phyloP scores from a whole-genome alignment of 2,113 vertebrate species.

The Lonchura striata region DNA sequence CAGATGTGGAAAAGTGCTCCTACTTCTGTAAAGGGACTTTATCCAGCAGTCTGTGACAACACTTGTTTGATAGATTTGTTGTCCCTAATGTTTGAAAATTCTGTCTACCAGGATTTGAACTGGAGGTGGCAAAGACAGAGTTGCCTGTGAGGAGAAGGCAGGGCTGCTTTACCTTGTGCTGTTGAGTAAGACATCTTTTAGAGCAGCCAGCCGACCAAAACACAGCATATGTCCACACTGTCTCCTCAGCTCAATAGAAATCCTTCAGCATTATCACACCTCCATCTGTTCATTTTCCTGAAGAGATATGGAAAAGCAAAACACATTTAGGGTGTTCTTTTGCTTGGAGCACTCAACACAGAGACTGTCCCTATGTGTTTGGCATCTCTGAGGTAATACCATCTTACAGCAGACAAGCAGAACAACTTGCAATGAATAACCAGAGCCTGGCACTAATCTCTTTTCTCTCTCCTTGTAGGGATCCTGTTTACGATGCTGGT shows the following conservation, averaged over 20 bases:
- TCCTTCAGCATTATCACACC: background rate
- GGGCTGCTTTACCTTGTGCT: background rate
- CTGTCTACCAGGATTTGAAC: background rate
- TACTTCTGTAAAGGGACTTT: background rate
- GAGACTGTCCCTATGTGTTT: background rate
- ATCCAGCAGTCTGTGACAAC: background rate
- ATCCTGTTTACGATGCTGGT: constrained; percentile 98
- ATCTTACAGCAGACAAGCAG: background rate
- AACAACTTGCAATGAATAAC: background rate
- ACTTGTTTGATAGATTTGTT: background rate
- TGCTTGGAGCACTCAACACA: background rate
- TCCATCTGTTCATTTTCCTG: background rate
- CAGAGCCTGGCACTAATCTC: background rate
- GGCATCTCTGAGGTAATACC: background rate
- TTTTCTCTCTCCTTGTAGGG: constrained; percentile 78
- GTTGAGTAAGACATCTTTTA: background rate
- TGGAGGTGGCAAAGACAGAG: background rate
- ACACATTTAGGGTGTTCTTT: background rate
- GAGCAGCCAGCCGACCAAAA: background rate
- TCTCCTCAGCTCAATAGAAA: background rate
- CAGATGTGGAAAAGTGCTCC: background rate
- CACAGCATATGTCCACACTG: background rate
- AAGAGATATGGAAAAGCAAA: background rate
- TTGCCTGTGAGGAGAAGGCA: background rate
- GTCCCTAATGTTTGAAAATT: background rate